phyloP scores from a whole-genome alignment of 2,113 vertebrate genomes.

The Corydoras maculifer region DNA sequence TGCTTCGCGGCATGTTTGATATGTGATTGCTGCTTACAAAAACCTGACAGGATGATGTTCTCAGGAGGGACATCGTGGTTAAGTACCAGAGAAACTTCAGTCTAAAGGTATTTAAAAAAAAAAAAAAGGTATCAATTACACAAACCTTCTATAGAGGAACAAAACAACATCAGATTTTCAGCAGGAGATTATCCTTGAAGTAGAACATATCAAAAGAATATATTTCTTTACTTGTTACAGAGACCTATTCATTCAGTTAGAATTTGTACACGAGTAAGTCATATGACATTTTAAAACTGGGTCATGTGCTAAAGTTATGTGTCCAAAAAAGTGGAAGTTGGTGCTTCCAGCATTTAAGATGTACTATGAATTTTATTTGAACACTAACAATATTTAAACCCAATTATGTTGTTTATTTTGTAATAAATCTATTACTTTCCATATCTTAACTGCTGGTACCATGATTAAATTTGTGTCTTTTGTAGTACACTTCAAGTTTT shows the following conservation, averaged over 20 bases:
- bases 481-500: not conserved
- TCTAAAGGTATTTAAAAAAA: constrained; percentile 65
- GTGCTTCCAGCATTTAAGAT: not conserved
- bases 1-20: constrained; percentile 89
- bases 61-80: constrained; percentile 84
- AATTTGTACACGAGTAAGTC: not conserved
- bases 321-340: not conserved
- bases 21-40: constrained; percentile 92
- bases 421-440: too few species aligned
- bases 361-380: not conserved
- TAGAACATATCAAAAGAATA: not conserved
- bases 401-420: too few species aligned
- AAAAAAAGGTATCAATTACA: not conserved
- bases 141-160: not conserved
- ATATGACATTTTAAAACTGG: not conserved
- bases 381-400: not conserved
- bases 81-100: constrained; percentile 84
- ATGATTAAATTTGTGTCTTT: not conserved
- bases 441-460: too few species aligned
- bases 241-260: not conserved
- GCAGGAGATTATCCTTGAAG: not conserved
- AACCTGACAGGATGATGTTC: constrained; percentile 85
- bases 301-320: not conserved
- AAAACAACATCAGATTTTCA: not conserved
- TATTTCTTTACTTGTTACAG: not conserved